phyloP scores from a whole-genome alignment of 2,888 invertebrate species.

The Amphipyra berbera region DNA sequence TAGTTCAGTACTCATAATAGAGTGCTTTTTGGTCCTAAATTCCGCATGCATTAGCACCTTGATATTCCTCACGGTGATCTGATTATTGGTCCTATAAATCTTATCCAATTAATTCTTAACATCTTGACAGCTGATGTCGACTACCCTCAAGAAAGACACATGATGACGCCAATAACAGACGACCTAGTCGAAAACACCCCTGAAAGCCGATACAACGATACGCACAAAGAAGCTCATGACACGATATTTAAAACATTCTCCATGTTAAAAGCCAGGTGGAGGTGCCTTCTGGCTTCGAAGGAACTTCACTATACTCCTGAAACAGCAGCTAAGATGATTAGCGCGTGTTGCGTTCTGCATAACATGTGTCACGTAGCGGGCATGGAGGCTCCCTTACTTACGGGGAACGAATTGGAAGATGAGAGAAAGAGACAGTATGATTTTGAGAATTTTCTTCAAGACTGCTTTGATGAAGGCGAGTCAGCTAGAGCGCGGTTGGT shows the following conservation, averaged over 20 bases:
- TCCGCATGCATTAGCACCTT: too few species aligned
- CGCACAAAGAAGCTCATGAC: neutral
- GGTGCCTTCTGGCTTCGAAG: slow-evolving; percentile 12
- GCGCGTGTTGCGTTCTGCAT: slow-evolving; percentile 17
- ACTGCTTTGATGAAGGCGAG: too few species aligned
- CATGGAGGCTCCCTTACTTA: slow-evolving; percentile 7
- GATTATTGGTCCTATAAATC: too few species aligned
- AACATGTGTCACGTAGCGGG: slow-evolving; percentile 10
- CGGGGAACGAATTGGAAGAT: neutral
- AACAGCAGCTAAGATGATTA: slow-evolving; percentile 5
- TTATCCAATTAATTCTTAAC: neutral
- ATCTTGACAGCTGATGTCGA: neutral
- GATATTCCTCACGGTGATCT: too few species aligned
- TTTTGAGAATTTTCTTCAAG: neutral
- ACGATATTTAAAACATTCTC: slow-evolving; percentile 4
- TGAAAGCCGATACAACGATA: slow-evolving; percentile 18
- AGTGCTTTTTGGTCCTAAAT: too few species aligned
- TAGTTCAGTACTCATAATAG: too few species aligned
- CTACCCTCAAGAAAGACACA: neutral
- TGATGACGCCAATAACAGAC: slow-evolving; percentile 9
- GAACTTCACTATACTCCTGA: neutral
- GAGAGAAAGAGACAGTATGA: slow-evolving; percentile 8
- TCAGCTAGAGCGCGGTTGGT: slow-evolving; percentile 2
- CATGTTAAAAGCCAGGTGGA: slow-evolving; percentile 22
- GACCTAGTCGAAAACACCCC: neutral